These are phyloP conservation scores for Suricata suricatta DNA, from an alignment of 2,113 vertebrate species.

Conservation along the genomic window DNA sequence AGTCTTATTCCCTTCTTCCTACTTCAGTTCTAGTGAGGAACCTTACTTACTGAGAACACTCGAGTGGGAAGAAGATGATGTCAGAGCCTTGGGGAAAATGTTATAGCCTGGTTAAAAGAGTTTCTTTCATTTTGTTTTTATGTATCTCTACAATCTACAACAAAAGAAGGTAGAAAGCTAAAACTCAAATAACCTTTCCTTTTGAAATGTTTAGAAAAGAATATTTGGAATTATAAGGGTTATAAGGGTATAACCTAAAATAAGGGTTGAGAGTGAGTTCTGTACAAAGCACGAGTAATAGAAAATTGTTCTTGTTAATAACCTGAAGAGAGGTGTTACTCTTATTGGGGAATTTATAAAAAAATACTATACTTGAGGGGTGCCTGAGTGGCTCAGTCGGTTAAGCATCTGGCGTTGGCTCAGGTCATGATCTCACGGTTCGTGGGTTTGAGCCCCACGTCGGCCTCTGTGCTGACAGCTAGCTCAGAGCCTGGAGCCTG, in stretches of 20 bases:
- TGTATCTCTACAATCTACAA: neutral
- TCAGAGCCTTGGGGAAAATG: neutral
- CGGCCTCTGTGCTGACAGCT: no score
- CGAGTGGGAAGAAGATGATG: neutral
- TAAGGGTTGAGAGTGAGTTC: neutral
- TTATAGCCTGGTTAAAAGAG: neutral
- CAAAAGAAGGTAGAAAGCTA: neutral
- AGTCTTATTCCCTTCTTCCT: neutral
- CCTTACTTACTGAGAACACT: neutral
- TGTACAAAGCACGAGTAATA: neutral
- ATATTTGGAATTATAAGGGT: neutral
- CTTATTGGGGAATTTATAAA: neutral
- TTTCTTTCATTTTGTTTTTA: constrained; percentile 37
- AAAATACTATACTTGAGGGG: constrained; percentile 13
- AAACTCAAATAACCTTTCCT: neutral
- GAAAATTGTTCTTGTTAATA: constrained; percentile 20
- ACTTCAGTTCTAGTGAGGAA: constrained; percentile 36
- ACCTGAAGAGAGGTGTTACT: neutral
- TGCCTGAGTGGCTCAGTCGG: no score
- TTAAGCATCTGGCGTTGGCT: no score
- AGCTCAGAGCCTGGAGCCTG: no score
- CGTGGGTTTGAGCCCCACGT: no score
- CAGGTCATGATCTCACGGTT: no score
- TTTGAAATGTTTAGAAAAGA: constrained; percentile 15
- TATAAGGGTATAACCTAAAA: neutral